Evolutionary conservation across 1,140 invertebrate species (phyloP).

Genomic region (Neuroterus valhalla): DNA sequence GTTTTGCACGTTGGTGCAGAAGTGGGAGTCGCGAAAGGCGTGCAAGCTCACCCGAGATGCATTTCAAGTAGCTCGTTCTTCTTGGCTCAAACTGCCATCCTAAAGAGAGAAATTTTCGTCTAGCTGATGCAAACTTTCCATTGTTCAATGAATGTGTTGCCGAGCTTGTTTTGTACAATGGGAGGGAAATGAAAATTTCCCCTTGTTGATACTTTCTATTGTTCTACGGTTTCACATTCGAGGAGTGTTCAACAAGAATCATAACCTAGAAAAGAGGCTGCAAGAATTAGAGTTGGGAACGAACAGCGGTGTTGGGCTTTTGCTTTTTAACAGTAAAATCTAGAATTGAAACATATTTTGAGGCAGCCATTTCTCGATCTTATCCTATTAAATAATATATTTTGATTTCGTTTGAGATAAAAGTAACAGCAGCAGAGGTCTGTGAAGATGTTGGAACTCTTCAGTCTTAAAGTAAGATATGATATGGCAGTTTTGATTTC

Average conservation of each 20-base stretch:
- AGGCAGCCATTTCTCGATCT: too few relatives aligned
- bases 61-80: slow-evolving; percentile 58
- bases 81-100: slow-evolving; percentile 32
- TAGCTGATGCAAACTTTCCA: slow-evolving; percentile 19
- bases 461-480: too few relatives aligned
- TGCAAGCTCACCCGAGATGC: slow-evolving; percentile 57
- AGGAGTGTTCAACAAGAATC: background rate
- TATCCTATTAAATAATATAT: too few relatives aligned
- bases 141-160: background rate
- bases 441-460: too few relatives aligned
- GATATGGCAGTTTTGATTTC: too few relatives aligned
- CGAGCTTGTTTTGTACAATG: slow-evolving; percentile 1
- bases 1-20: slow-evolving; percentile 1
- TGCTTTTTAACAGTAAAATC: too few relatives aligned
- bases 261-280: background rate
- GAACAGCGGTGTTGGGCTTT: background rate
- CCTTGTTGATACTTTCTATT: slow-evolving; percentile 3
- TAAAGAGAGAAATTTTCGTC: slow-evolving; percentile 13
- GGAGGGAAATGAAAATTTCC: slow-evolving; percentile 22
- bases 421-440: too few relatives aligned
- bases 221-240: background rate
- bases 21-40: slow-evolving; percentile 33
- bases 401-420: too few relatives aligned
- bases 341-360: too few relatives aligned
- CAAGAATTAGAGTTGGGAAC: background rate